Evolutionary conservation across 2,113 vertebrate species (phyloP).

Genomic region (Osmerus eperlanus): DNA sequence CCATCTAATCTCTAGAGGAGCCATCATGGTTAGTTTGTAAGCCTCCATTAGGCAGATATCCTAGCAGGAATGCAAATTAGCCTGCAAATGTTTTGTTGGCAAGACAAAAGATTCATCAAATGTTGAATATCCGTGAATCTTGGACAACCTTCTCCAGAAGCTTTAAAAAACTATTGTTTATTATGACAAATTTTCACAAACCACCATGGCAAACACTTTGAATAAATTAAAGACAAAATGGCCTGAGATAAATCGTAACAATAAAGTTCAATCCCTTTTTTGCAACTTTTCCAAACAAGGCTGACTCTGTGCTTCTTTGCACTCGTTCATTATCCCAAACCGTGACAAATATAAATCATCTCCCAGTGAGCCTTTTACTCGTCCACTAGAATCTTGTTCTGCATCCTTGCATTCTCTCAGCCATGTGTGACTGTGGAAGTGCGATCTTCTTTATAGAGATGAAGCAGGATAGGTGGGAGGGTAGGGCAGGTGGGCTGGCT

Average conservation of each 20-base stretch:
- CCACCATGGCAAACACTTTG: constrained; percentile 1
- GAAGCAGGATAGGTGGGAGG: too few relatives aligned
- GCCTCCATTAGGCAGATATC: too few relatives aligned
- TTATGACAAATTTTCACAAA: constrained; percentile 18
- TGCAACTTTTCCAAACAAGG: constrained; percentile 22
- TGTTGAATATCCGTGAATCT: too few relatives aligned
- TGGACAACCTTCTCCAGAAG: too few relatives aligned
- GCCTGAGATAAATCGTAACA: constrained; percentile 30
- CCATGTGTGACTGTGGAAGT: too few relatives aligned
- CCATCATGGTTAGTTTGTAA: too few relatives aligned
- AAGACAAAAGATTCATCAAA: too few relatives aligned
- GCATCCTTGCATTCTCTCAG: constrained; percentile 12
- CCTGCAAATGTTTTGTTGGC: too few relatives aligned
- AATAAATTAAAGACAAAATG: constrained; percentile 33
- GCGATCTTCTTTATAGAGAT: too few relatives aligned
- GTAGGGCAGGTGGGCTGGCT: too few relatives aligned
- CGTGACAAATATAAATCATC: constrained; percentile 47
- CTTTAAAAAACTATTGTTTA: not conserved
- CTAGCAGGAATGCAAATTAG: too few relatives aligned
- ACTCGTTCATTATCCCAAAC: constrained; percentile 29
- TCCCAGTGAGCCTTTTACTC: constrained; percentile 15
- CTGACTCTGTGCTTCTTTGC: constrained; percentile 30
- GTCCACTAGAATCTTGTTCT: constrained; percentile 12
- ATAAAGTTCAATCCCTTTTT: not conserved
- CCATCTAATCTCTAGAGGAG: too few relatives aligned